Percentiles rank a stretch among this genome's conserved stretches.
Conservation (phyloP, 2,113 vertebrate genomes). For the Paracanthobrama guichenoti region DNA sequence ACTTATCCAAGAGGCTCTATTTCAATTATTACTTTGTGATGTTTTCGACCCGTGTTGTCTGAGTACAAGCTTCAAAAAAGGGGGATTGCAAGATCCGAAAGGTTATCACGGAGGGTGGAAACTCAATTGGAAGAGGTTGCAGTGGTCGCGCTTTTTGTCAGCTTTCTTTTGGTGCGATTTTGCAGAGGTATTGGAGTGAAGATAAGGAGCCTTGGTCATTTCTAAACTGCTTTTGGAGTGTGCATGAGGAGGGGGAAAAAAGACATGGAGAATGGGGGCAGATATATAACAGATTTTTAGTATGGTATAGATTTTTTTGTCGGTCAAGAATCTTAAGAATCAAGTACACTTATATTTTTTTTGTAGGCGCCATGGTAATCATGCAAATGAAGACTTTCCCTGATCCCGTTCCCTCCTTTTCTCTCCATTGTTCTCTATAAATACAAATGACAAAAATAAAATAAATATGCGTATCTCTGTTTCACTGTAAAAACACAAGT, state of each 20-base stretch:
- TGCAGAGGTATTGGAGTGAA: slow-evolving; percentile 34
- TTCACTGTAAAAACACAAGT: neutral
- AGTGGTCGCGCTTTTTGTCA: slow-evolving; percentile 41
- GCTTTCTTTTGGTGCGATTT: slow-evolving; percentile 35
- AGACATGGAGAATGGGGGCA: neutral
- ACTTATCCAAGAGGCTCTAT: slow-evolving; percentile 21
- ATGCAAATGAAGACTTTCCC: neutral
- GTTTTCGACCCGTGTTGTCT: slow-evolving; percentile 35
- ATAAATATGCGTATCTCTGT: neutral
- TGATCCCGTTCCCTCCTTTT: neutral
- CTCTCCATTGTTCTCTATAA: neutral
- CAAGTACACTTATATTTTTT: neutral
- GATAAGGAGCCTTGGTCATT: slow-evolving; percentile 45
- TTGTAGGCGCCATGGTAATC: neutral
- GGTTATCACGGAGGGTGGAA: slow-evolving; percentile 46
- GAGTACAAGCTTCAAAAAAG: slow-evolving; percentile 6
- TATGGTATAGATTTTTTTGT: neutral
- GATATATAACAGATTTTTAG: neutral
- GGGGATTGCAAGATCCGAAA: slow-evolving; percentile 29
- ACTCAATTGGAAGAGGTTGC: slow-evolving; percentile 30
- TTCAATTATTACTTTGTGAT: slow-evolving; percentile 28
- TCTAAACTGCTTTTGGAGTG: slow-evolving; percentile 17
- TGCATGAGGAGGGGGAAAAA: neutral
- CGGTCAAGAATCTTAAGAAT: neutral
- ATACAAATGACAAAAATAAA: neutral